Percentiles rank a stretch among this genome's conserved stretches.
These are phyloP conservation scores for Battus philenor DNA, from an alignment of 1,140 invertebrate genomes.

Conservation along the genomic window DNA sequence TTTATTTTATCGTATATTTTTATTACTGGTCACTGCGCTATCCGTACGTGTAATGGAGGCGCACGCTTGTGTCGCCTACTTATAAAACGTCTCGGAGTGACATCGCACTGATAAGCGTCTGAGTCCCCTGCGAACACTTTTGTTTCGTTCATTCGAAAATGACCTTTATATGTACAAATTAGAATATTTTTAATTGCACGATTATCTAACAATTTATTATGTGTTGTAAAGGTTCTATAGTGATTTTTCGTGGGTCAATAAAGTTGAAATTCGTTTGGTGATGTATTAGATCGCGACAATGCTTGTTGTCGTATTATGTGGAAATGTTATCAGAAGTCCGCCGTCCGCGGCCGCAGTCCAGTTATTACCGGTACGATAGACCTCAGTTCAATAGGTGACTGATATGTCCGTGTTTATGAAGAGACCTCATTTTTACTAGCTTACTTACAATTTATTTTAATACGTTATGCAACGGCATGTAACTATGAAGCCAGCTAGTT, in stretches of 20 bases:
- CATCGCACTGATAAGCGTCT: conserved; percentile 59
- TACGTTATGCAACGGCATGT: conserved; percentile 11
- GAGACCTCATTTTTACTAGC: conserved; percentile 41
- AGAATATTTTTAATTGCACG: conserved; percentile 6
- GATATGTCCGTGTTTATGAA: conserved; percentile 58
- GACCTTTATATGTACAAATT: background rate
- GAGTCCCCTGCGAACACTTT: conserved; percentile 62
- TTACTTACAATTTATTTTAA: background rate
- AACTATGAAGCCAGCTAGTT: no score
- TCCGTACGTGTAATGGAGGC: conserved; percentile 53
- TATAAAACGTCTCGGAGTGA: conserved; percentile 66
- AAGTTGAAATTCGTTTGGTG: conserved; percentile 18
- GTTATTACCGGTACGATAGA: conserved; percentile 67
- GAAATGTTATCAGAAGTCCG: conserved; percentile 62
- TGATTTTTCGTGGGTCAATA: conserved; percentile 10
- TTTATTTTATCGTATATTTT: conserved; percentile 1
- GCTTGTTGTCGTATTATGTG: conserved; percentile 31
- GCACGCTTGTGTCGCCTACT: conserved; percentile 46
- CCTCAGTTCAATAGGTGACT: conserved; percentile 69
- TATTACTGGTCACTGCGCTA: conserved; percentile 46
- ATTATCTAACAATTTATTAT: background rate
- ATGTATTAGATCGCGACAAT: background rate
- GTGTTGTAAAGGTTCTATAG: background rate
- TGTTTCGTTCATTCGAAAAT: background rate
- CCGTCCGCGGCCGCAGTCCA: conserved; percentile 59